Evolutionary conservation across 2,797 vertebrate genomes (phyloP).

Genomic region (Pangasius macronema): DNA sequence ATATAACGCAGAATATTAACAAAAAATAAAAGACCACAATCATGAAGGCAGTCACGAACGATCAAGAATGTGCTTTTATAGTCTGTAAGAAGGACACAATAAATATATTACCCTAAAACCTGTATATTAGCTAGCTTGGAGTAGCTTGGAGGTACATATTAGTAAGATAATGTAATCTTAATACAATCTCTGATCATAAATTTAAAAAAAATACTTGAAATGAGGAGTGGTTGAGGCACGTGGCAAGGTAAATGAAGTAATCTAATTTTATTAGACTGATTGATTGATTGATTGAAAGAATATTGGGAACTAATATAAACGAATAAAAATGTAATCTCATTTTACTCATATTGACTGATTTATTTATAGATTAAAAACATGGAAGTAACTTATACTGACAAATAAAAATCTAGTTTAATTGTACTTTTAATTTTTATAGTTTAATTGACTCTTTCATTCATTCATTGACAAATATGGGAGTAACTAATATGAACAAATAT

Average conservation of each 20-base stretch:
- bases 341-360: background rate
- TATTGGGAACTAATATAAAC: background rate
- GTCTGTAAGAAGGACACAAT: background rate
- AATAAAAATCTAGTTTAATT: background rate
- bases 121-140: background rate
- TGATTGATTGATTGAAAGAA: background rate
- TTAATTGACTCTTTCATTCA: background rate
- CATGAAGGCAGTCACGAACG: background rate
- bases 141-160: background rate
- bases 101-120: background rate
- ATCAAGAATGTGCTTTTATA: too few species aligned
- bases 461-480: background rate
- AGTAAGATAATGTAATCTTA: background rate
- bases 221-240: too few species aligned
- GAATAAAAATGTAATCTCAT: background rate
- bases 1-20: background rate
- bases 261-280: background rate
- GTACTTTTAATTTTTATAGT: too few species aligned
- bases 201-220: background rate
- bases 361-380: background rate
- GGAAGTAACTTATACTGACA: background rate
- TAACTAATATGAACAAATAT: background rate
- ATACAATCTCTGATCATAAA: background rate
- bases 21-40: background rate
- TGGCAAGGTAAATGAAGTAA: background rate